Evolutionary conservation across 2,113 vertebrate species (phyloP), one percentile per base, ranked within the genome.

Genomic region (Rattus rattus): DNA sequence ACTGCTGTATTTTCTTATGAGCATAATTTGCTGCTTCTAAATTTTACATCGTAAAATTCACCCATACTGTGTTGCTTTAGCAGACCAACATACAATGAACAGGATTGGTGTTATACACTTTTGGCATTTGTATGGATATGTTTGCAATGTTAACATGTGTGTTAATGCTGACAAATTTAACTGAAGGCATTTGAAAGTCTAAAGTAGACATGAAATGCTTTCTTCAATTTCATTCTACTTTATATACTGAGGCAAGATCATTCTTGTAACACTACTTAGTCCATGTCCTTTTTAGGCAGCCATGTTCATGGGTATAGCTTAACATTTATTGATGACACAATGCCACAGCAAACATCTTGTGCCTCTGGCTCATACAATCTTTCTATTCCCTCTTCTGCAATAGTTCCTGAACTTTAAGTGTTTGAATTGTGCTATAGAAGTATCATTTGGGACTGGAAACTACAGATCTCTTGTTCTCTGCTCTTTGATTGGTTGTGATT

Each of bases 31-130:
- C 28, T 81, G 33, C n/a, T 95, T 86, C 47, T 81, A 8, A 47
- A 89, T 94, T 92, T 75, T 17, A 83, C 26, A 36, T 22, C 36
- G 24, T 88, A n/a, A 90, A 93, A 70, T 56, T 84, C 39, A 43
- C 43, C n/a, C n/a, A n/a, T 43, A 43, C n/a, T 43, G 43, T 43
- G 43, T 43, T 43, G 1, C 52, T 87, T 19, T 36, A 20, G 11
- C 6, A 36, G 47, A 52, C 13, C 39, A 69, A 69, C 20, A 24
- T 24, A 12, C 30, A 36, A 36, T 87, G 30, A 87, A 52, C 10
- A 69, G 28, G 33, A 69, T 52, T 87, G 63, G 4, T 26, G 10
- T 19, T 30, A 89, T 20, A 43, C 14, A 47, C 20, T 30, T 86
- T 39, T 28, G 59, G 22, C n/a, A 61, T 39, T 14, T 63, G 13